Evolutionary conservation across 2,888 invertebrate genomes (phyloP).

Genomic region (Tanaodytes sp.): DNA sequence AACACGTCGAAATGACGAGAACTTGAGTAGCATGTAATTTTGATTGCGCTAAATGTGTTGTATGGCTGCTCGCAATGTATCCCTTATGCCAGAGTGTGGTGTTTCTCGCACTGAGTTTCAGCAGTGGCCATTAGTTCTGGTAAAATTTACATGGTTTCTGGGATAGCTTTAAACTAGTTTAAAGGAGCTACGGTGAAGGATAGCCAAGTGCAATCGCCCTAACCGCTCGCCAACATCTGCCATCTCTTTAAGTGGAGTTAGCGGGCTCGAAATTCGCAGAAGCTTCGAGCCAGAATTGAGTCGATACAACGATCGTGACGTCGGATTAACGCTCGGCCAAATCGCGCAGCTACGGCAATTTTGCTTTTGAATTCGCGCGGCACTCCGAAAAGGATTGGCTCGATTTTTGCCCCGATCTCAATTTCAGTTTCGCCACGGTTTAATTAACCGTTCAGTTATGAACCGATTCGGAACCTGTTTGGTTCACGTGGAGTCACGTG

Average conservation of each 20-base stretch:
- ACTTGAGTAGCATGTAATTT: slow-evolving; percentile 32
- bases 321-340: neutral
- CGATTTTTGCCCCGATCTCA: too few relatives aligned
- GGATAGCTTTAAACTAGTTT: slow-evolving; percentile 44
- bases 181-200: slow-evolving; percentile 36
- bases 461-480: too few relatives aligned
- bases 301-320: slow-evolving; percentile 28
- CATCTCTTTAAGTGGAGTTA: slow-evolving; percentile 41
- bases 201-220: slow-evolving; percentile 28
- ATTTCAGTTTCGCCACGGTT: too few relatives aligned
- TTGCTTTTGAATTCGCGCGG: too few relatives aligned
- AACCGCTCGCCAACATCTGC: slow-evolving; percentile 31
- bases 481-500: too few relatives aligned
- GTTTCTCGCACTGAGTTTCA: slow-evolving; percentile 40
- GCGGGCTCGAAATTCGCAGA: slow-evolving; percentile 26
- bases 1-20: slow-evolving; percentile 9
- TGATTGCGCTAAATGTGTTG: slow-evolving; percentile 28
- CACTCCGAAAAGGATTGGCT: too few relatives aligned
- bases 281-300: slow-evolving; percentile 25
- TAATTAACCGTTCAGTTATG: too few relatives aligned
- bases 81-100: slow-evolving; percentile 32
- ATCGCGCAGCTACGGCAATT: neutral
- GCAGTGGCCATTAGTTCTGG: slow-evolving; percentile 47
- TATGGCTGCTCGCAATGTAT: slow-evolving; percentile 27
- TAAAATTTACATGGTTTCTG: slow-evolving; percentile 47